These are phyloP conservation scores for Rhamphomyia laevipes DNA, from an alignment of 2,888 invertebrate genomes.

Conservation along the genomic window DNA sequence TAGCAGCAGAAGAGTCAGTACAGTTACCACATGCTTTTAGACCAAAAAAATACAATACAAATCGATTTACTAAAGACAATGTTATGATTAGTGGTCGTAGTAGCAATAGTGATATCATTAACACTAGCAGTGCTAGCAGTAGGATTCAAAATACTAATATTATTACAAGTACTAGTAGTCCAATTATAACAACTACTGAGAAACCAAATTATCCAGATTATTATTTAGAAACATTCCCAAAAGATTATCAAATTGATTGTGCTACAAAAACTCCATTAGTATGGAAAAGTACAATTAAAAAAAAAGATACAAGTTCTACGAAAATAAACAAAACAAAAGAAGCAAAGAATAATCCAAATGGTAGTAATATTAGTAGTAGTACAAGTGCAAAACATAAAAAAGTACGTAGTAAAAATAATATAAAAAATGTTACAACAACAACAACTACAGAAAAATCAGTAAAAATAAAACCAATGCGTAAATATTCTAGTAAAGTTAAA, in stretches of 20 bases:
- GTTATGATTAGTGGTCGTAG: too few species aligned
- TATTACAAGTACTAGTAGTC: too few species aligned
- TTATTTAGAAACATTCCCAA: conserved; percentile 21
- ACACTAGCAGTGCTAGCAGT: too few species aligned
- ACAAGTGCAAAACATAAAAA: background rate
- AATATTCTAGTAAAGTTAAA: conserved; percentile 1
- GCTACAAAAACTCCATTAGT: background rate
- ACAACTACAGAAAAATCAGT: background rate
- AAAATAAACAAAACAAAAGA: too few species aligned
- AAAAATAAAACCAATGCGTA: background rate
- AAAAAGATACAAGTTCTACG: background rate
- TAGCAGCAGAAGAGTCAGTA: conserved; percentile 6
- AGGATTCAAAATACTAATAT: too few species aligned
- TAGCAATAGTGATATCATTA: too few species aligned
- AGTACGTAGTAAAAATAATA: background rate
- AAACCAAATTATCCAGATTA: conserved; percentile 28
- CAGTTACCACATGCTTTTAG: conserved; percentile 1
- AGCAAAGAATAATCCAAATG: background rate
- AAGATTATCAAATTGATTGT: background rate
- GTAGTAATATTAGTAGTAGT: background rate
- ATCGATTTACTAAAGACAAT: background rate
- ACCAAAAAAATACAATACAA: background rate
- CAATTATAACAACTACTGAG: conserved; percentile 20
- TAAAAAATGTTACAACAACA: background rate
- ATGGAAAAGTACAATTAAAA: background rate